These are phyloP conservation scores for Ptilorrhoa leucosticta DNA, from an alignment of 2,113 vertebrate species.

Conservation along the genomic window DNA sequence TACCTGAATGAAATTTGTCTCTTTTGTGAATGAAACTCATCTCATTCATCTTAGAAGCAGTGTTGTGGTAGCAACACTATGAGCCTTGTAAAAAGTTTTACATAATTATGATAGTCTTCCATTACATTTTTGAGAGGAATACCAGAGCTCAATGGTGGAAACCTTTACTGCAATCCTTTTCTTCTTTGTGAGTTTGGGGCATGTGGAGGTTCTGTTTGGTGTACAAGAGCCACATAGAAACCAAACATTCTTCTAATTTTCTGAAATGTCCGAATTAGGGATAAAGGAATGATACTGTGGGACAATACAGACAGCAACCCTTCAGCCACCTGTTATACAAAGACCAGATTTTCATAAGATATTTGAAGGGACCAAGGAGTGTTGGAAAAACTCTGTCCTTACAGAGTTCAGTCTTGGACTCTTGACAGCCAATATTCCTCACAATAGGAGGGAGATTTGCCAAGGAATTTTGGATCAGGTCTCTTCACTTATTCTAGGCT, in stretches of 20 bases:
- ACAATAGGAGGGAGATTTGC: conserved; percentile 20
- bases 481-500: neutral
- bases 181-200: neutral
- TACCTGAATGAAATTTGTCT: conserved; percentile 12
- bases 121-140: neutral
- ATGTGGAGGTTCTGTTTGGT: neutral
- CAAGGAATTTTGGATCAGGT: conserved; percentile 20
- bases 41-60: conserved; percentile 3
- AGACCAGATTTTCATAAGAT: neutral
- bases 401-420: neutral
- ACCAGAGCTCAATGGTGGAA: neutral
- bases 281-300: neutral
- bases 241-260: neutral
- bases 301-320: neutral
- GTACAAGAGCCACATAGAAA: neutral
- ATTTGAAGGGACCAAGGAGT: neutral
- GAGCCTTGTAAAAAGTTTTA: neutral
- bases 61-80: neutral
- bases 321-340: neutral
- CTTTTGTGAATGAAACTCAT: neutral
- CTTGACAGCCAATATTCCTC: neutral
- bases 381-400: neutral
- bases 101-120: neutral
- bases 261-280: neutral
- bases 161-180: neutral